phyloP scores from a whole-genome alignment of 2,113 vertebrate genomes.

The Oreochromis tanganicae region DNA sequence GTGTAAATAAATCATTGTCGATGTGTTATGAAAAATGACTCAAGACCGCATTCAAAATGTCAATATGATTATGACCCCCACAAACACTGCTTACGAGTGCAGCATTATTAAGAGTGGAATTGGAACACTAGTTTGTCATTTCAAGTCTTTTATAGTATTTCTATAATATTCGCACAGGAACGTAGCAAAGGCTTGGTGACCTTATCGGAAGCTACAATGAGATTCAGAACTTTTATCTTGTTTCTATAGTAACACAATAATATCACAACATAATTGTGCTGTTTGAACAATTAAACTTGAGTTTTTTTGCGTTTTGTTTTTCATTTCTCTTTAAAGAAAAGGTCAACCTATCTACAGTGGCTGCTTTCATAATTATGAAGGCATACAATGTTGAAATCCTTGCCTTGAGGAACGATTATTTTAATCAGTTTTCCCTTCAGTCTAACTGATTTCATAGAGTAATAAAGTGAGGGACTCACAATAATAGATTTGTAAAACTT shows the following conservation, averaged over 20 bases:
- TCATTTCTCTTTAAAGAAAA: neutral
- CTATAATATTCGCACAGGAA: neutral
- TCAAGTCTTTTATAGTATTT: neutral
- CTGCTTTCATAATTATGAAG: neutral
- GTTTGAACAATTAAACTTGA: neutral
- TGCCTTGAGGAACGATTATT: neutral
- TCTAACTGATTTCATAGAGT: slow-evolving; percentile 27
- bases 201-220: neutral
- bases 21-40: neutral
- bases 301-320: neutral
- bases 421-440: slow-evolving; percentile 12
- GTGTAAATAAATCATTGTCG: neutral
- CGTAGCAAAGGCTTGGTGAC: neutral
- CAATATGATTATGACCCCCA: neutral
- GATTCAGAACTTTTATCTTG: neutral
- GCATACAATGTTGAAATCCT: neutral
- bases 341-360: neutral
- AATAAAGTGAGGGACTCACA: neutral
- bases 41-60: neutral
- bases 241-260: neutral
- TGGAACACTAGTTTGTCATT: neutral
- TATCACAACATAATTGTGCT: neutral
- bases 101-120: neutral
- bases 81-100: neutral
- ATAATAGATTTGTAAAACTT: neutral